These are phyloP conservation scores for Acheta domesticus DNA, from an alignment of 2,888 invertebrate genomes.

Conservation along the genomic window DNA sequence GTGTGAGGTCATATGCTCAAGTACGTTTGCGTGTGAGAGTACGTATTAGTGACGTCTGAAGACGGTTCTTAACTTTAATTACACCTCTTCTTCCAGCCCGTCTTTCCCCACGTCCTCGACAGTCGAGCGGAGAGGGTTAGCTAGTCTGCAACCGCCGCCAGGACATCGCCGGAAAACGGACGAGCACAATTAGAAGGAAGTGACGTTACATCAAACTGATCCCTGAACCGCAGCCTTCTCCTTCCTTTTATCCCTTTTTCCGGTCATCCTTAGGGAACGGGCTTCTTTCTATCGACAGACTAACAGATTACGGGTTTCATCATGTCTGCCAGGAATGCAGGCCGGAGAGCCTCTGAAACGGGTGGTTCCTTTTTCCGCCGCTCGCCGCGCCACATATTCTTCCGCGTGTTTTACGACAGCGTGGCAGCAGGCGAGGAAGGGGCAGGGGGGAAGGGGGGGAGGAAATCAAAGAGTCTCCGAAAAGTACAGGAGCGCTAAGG, in stretches of 20 bases:
- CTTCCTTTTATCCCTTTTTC: not conserved
- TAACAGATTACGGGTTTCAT: not conserved
- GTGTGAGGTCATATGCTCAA: too few relatives aligned
- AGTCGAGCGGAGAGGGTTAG: too few relatives aligned
- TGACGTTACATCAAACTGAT: constrained; percentile 8
- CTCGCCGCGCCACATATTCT: too few relatives aligned
- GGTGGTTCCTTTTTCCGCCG: not conserved
- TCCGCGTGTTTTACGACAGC: too few relatives aligned
- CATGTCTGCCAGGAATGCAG: not conserved
- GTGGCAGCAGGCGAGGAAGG: not conserved
- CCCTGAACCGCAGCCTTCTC: not conserved
- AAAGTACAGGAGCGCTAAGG: not conserved
- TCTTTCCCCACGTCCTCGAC: too few relatives aligned
- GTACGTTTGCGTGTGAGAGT: too few relatives aligned
- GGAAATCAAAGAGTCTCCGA: not conserved
- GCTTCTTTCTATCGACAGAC: not conserved
- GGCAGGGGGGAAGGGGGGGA: not conserved
- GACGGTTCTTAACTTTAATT: too few relatives aligned
- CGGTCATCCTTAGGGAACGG: not conserved
- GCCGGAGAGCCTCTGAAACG: not conserved
- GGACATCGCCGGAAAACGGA: not conserved
- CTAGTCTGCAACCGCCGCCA: not conserved
- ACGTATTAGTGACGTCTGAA: too few relatives aligned
- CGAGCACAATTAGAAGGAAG: not conserved
- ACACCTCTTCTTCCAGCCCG: too few relatives aligned